Evolutionary conservation across 2,888 invertebrate genomes (phyloP), one percentile per base, ranked within the genome.

Genomic region (Spodoptera littoralis): DNA sequence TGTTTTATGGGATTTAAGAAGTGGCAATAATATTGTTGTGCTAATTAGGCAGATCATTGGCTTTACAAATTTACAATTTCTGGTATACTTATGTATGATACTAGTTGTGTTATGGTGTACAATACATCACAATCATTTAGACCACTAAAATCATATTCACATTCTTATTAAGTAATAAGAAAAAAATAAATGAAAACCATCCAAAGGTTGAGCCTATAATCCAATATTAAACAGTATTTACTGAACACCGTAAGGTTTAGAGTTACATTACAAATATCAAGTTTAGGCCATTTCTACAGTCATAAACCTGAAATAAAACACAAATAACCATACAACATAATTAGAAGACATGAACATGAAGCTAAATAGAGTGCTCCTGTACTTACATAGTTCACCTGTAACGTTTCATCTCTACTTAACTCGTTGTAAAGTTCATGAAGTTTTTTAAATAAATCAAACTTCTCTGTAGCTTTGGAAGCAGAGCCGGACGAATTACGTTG

Each of bases 371-470:
- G 42, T 50, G 47, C 55, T 65, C 73, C 47, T 55, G 36, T 69
- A 91, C 95, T 93, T 83, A 95, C 95, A 88, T 90, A 92, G 84
- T 90, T 94, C 56, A 87, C 82, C 82, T 94, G 94, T 70, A 91
- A 86, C 56, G 87, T 83, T 81, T 95, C 95, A 82, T 95, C 94
- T 83, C 90, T 89, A 85, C 89, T 93, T 72, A 95, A 83, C 68
- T 95, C 95, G 83, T 88, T 92, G 76, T 94, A 94, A 68, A 95
- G 85, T 81, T 95, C 95, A 84, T 94, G 92, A 53, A 95, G 88
- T 83, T 95, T 95, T 83, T 94, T 93, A 81, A 93, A 94, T 77
- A 95, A 88, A 88, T 95, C 94, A 87, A 95, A 94, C 77, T 93
- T 94, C 75, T 93, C 93, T 61, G 84, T 83, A 57, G 86, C 73